These are phyloP conservation scores for Gandaritis pyraliata DNA, from an alignment of 2,888 invertebrate species.

Conservation along the genomic window DNA sequence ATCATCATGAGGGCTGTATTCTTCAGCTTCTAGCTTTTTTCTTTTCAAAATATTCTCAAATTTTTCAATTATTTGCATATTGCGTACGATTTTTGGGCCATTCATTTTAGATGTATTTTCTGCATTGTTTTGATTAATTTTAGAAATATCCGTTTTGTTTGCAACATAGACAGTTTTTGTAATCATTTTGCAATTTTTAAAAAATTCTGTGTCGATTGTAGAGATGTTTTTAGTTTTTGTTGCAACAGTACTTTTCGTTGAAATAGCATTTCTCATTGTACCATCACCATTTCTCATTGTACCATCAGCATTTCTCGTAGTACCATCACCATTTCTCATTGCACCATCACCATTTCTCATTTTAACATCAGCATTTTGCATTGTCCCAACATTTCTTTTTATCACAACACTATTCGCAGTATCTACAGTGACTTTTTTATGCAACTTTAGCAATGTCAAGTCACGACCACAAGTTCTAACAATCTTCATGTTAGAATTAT, in stretches of 20 bases:
- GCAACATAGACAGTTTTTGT: neutral
- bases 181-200: too few species aligned
- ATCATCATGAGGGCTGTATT: neutral
- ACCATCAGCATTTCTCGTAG: neutral
- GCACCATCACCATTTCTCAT: slow-evolving; percentile 1
- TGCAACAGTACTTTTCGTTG: neutral
- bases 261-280: too few species aligned
- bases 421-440: neutral
- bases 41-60: slow-evolving; percentile 43
- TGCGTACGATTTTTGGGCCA: slow-evolving; percentile 45
- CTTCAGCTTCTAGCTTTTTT: neutral
- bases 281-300: too few species aligned
- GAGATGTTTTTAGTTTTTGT: too few species aligned
- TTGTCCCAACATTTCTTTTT: neutral
- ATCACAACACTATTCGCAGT: neutral
- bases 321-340: slow-evolving; percentile 4
- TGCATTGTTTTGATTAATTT: neutral
- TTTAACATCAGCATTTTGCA: neutral
- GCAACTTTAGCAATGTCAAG: slow-evolving; percentile 2
- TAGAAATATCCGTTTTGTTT: neutral
- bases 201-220: too few species aligned
- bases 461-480: slow-evolving; percentile 55
- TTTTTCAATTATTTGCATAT: slow-evolving; percentile 38
- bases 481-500: slow-evolving; percentile 39
- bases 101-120: neutral